phyloP scores from a whole-genome alignment of 2,888 invertebrate genomes.

The Brachyptera putata region DNA sequence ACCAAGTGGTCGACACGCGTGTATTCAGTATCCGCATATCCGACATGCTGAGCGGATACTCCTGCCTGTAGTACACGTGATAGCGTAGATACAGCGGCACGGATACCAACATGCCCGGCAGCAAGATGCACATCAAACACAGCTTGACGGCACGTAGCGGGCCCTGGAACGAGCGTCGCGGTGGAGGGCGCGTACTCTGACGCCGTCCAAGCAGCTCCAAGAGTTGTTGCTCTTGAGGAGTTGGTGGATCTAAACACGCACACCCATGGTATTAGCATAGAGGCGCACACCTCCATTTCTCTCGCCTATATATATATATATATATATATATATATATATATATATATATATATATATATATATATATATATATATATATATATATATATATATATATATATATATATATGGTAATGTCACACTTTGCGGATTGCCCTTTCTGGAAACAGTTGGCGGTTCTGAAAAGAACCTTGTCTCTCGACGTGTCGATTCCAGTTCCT shows the following conservation, averaged over 20 bases:
- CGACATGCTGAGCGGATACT: conserved; percentile 71
- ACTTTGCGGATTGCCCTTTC: too few species aligned
- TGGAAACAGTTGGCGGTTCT: too few species aligned
- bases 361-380: too few species aligned
- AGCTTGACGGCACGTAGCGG: conserved; percentile 60
- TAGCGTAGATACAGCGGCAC: conserved; percentile 67
- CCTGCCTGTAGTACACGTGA: conserved; percentile 63
- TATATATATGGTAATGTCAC: too few species aligned
- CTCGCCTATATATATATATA: too few species aligned
- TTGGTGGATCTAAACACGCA: neutral
- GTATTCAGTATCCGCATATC: conserved; percentile 72
- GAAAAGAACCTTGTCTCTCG: too few species aligned
- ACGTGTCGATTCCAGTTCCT: too few species aligned
- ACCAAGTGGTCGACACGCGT: conserved; percentile 73
- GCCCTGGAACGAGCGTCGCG: conserved; percentile 40
- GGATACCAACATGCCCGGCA: conserved; percentile 64
- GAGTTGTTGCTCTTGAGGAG: conserved; percentile 3
- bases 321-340: too few species aligned
- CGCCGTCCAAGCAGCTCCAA: conserved; percentile 5
- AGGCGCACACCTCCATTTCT: too few species aligned
- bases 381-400: too few species aligned
- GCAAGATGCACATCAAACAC: conserved; percentile 57
- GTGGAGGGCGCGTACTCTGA: neutral
- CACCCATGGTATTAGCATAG: neutral
- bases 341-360: too few species aligned